Evolutionary conservation across 2,113 vertebrate genomes (phyloP).

Genomic region (Laticauda colubrina): DNA sequence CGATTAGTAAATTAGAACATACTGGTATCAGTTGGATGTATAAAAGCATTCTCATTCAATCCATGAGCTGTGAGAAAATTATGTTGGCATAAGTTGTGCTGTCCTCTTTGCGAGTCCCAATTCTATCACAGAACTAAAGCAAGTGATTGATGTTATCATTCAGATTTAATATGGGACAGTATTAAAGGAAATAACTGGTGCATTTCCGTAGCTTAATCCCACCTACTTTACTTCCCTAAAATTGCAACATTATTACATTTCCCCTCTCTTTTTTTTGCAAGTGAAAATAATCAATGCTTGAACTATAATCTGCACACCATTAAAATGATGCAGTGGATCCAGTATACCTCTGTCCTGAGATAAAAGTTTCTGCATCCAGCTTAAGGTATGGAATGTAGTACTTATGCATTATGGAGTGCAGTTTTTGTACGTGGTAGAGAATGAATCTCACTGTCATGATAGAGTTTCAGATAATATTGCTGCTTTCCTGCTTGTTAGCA

Average conservation of each 20-base stretch:
- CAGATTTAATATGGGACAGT: background rate
- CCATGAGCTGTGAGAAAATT: background rate
- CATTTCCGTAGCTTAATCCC: background rate
- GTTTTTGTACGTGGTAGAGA: background rate
- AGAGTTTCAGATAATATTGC: background rate
- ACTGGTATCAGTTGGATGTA: background rate
- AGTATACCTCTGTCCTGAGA: background rate
- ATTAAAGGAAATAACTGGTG: background rate
- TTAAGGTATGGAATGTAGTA: background rate
- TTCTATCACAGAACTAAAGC: background rate
- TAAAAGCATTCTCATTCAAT: background rate
- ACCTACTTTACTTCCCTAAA: background rate
- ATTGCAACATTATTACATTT: background rate
- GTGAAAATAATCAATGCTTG: background rate
- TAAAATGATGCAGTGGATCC: background rate
- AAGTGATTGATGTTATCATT: background rate
- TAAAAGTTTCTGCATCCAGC: background rate
- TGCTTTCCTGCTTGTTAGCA: background rate
- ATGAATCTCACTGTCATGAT: background rate
- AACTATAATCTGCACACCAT: background rate
- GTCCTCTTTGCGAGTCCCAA: background rate
- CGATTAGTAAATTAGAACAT: background rate
- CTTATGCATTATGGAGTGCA: background rate
- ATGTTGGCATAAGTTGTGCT: background rate
- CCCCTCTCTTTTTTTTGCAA: background rate